Evolutionary conservation across 2,113 vertebrate genomes (phyloP).

Genomic region (Hemiscyllium ocellatum): DNA sequence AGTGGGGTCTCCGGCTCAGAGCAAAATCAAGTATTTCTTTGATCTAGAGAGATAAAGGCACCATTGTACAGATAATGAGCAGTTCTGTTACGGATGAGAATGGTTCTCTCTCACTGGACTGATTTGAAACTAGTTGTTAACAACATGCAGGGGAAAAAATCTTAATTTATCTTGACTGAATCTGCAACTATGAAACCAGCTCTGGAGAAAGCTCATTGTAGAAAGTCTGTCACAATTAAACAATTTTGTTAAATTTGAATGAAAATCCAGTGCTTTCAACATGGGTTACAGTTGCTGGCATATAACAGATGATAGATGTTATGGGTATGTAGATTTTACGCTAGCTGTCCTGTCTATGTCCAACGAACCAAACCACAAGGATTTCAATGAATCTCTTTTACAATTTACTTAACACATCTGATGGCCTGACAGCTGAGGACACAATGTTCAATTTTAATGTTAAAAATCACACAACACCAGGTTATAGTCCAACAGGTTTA

Average conservation of each 20-base stretch:
- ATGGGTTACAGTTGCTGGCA: too few species aligned
- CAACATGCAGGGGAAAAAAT: not conserved
- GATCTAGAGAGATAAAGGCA: slow-evolving; percentile 50
- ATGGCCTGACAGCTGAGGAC: not conserved
- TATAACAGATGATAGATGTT: not conserved
- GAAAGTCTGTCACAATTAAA: not conserved
- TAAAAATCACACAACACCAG: too few species aligned
- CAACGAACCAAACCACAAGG: not conserved
- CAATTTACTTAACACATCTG: not conserved
- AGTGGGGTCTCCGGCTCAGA: slow-evolving; percentile 43
- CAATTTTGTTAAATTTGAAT: not conserved
- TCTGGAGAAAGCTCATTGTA: not conserved
- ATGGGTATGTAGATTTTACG: not conserved
- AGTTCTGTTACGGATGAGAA: slow-evolving; percentile 47
- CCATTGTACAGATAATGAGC: slow-evolving; percentile 51
- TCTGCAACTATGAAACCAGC: not conserved
- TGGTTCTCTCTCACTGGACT: not conserved
- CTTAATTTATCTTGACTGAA: not conserved
- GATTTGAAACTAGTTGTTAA: not conserved
- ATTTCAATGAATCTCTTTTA: not conserved
- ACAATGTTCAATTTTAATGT: not conserved
- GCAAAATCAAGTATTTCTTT: slow-evolving; percentile 54
- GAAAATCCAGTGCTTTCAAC: not conserved
- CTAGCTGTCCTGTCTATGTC: not conserved
- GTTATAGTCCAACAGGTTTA: too few species aligned